Base-by-base conservation (phyloP, 2,888 invertebrate genomes). In the Bugula neritina region DNA sequence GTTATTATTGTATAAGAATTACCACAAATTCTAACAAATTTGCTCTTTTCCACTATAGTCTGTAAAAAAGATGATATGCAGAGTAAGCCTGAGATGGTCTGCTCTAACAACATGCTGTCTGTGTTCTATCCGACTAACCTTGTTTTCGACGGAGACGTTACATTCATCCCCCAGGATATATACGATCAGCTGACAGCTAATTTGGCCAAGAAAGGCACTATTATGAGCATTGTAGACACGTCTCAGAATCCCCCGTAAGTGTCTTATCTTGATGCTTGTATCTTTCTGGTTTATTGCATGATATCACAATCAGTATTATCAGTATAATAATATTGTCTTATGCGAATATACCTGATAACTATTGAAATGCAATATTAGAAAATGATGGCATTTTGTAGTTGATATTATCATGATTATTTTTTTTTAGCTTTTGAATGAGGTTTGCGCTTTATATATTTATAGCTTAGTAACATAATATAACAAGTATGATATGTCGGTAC, bases 181-280 rank as follows among this genome's bases (percentile, higher is more conserved):
- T 25, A 63, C 13, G 25, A 63, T 13, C 21, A 21, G 27, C 63
- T 63, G 63, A 63, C 63, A 2, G 34, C 13, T 27, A 63, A 31
- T 13, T n/a, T 63, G 29, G 31, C 31, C 31, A 27, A 10, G 5
- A 63, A 63, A 31, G 63, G 63, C 17, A 63, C 63, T 10, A 63
- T 63, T 27, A 63, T 63, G 63, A 63, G 63, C 63, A 63, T 63
- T 34, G 34, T 63, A 5, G 63, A 63, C 31, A 3, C 31, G 5
- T 29, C 63, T 5, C 2, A 31, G 17, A 63, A 5, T 3, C 63
- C 63, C 17, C 63, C 63, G 63, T 63, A 31, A 63, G 63, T 63
- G 27, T 52, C 10, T 52, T n/a, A 21, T 52, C 52, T 52, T 13
- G 52, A 13, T 10, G 21, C 21, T 13, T 13, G 10, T 52, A 52